Percentiles rank a stretch among this genome's conserved stretches.
phyloP scores from a whole-genome alignment of 2,888 invertebrate species.

The Meiosimyza platycephala region DNA sequence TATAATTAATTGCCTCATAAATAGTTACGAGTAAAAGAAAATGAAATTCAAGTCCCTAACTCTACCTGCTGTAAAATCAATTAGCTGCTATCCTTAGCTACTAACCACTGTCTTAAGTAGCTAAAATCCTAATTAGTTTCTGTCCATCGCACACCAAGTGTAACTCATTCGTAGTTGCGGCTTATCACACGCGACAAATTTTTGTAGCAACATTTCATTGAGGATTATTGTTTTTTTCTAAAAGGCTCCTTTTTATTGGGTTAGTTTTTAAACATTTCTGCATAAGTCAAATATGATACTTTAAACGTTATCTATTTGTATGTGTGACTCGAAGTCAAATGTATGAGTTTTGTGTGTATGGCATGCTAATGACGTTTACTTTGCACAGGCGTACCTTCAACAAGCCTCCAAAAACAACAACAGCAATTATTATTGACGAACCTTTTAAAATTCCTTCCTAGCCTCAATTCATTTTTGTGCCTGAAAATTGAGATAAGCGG shows the following conservation, averaged over 20 bases:
- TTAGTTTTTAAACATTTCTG: not conserved
- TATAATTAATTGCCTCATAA: not conserved
- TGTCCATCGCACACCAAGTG: not conserved
- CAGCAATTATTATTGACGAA: constrained; percentile 46
- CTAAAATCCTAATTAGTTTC: constrained; percentile 22
- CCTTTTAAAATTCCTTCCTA: constrained; percentile 63
- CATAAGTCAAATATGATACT: not conserved
- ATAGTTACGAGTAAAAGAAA: not conserved
- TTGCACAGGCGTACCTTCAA: constrained; percentile 38
- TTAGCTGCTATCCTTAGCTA: constrained; percentile 48
- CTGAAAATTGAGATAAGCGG: constrained; percentile 10
- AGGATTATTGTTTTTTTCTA: not conserved
- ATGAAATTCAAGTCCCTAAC: not conserved
- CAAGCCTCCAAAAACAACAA: constrained; percentile 20
- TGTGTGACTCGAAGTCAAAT: constrained; percentile 30
- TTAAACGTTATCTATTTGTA: constrained; percentile 5
- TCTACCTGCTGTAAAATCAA: constrained; percentile 57
- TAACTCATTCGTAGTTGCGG: not conserved
- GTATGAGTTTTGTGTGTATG: constrained; percentile 18
- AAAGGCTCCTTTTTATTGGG: not conserved
- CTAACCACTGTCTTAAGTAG: constrained; percentile 7
- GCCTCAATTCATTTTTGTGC: constrained; percentile 47
- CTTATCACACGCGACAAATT: constrained; percentile 45
- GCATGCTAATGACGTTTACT: constrained; percentile 40
- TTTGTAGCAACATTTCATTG: not conserved